Base-by-base conservation (phyloP, 2,888 invertebrate species). In the Thereva nobilitata region DNA sequence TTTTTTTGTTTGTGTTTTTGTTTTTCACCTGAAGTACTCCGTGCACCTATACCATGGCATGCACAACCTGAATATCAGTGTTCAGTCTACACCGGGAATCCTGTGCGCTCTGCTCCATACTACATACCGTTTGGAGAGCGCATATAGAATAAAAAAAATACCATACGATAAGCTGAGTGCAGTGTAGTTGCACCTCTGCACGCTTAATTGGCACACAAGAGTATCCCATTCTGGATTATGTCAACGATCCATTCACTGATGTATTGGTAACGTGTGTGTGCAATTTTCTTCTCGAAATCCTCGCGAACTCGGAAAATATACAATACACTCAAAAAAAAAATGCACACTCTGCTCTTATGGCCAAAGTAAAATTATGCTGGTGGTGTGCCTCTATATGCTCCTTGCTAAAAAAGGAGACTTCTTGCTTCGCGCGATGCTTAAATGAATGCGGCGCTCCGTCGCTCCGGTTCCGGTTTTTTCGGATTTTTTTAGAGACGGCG, bases 141-240 rank as follows among this genome's bases (percentile, higher is more conserved):
- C 5, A 47, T 1, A n/a, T 4, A 47, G 9, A 50, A 23, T 50
- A 6, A 2, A 6, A 23, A 7, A 23, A 23, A 23, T n/a, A n/a
- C 34, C 50, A 53, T 10, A 40, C 38, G 53, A 9, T 6, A 23
- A 49, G 37, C 50, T 10, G 6, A 38, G 44, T n/a, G 23, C 34
- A 50, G 23, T 40, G 61, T 50, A 49, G 23, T 34, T 3, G 4
- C 8, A 47, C 49, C 40, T 38, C 38, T 38, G 49, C 38, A 5
- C 12, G 50, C 40, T 61, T 61, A 61, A 61, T 61, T 61, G 50
- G 61, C 61, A 61, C 23, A 61, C 50, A 50, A 61, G 40, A 61
- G 41, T 23, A 23, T 23, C 23, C 50, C 50, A 50, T 61, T 35
- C 61, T 61, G 40, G 61, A 50, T 23, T 12, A 38, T 61, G 7